Percentiles rank a stretch among this genome's conserved stretches.
Conservation (phyloP, 2,888 invertebrate species). For the Sphaerophoria taeniata region DNA sequence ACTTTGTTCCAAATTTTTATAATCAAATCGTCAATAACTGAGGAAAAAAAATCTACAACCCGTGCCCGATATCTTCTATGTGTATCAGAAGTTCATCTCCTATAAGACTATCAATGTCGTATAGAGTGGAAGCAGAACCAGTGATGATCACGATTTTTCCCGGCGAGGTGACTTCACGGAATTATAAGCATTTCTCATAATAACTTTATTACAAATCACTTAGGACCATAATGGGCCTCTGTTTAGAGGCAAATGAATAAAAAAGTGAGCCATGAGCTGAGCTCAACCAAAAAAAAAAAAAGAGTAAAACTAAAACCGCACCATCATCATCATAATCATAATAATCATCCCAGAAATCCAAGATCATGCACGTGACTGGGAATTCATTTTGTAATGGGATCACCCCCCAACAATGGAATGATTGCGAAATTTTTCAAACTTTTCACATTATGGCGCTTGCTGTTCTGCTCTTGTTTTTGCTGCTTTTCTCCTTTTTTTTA, state of each 20-base stretch:
- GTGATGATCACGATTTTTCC: conserved; percentile 73
- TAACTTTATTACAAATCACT: conserved; percentile 76
- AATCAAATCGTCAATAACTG: conserved; percentile 58
- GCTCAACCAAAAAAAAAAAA: neutral
- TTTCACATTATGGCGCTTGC: conserved; percentile 73
- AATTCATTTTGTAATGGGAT: conserved; percentile 76
- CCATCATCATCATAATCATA: conserved; percentile 58
- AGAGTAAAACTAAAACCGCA: conserved; percentile 42
- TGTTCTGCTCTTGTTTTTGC: conserved; percentile 49
- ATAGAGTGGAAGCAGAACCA: conserved; percentile 26
- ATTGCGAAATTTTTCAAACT: conserved; percentile 75
- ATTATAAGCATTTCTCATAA: conserved; percentile 74
- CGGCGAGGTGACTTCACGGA: conserved; percentile 73
- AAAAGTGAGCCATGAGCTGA: conserved; percentile 26
- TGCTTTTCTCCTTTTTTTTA: conserved; percentile 47
- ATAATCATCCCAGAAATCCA: conserved; percentile 73
- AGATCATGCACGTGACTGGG: conserved; percentile 76
- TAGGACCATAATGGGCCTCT: conserved; percentile 72
- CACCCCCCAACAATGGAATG: conserved; percentile 75
- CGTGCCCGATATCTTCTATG: conserved; percentile 11
- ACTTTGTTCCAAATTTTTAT: conserved; percentile 27
- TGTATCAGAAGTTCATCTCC: conserved; percentile 54
- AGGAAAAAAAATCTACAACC: conserved; percentile 21
- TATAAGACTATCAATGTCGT: conserved; percentile 1
- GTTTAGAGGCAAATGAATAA: conserved; percentile 46